These are phyloP conservation scores for Sycophaga agraensis DNA, from an alignment of 1,140 invertebrate species.

Conservation along the genomic window DNA sequence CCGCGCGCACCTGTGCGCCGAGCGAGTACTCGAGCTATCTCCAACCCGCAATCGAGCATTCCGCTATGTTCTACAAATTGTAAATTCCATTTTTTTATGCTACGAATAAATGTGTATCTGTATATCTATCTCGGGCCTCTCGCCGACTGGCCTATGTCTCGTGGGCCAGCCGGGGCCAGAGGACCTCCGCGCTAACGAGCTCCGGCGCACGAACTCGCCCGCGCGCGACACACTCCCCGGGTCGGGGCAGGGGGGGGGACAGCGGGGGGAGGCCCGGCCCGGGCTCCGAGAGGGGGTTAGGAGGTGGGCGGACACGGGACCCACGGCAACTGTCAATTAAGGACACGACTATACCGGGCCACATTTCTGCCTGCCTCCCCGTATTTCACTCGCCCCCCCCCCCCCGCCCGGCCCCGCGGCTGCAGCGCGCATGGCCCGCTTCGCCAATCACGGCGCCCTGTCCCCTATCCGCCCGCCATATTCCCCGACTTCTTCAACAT, in stretches of 20 bases:
- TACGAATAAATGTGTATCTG: no score
- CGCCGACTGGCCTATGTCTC: conserved; percentile 1
- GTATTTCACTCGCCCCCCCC: conserved; percentile 29
- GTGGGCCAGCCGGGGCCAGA: no score
- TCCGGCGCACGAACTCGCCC: conserved; percentile 53
- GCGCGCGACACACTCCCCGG: no score
- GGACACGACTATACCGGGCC: conserved; percentile 53
- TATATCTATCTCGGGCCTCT: no score
- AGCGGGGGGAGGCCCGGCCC: no score
- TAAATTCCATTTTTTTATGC: no score
- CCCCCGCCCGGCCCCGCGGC: conserved; percentile 5
- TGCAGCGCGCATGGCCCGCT: no score
- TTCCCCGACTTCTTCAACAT: background rate
- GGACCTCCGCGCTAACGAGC: conserved; percentile 51
- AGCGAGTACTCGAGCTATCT: no score
- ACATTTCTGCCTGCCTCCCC: conserved; percentile 50
- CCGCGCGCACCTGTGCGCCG: no score
- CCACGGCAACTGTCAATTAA: conserved; percentile 56
- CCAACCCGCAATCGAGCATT: background rate
- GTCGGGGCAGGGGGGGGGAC: no score
- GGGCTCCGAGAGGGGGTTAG: background rate
- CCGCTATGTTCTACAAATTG: no score
- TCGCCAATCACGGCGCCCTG: background rate
- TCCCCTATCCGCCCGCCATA: background rate
- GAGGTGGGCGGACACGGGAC: conserved; percentile 39